phyloP scores from a whole-genome alignment of 1,140 invertebrate species.

The Lamellibrachia luymesi region DNA sequence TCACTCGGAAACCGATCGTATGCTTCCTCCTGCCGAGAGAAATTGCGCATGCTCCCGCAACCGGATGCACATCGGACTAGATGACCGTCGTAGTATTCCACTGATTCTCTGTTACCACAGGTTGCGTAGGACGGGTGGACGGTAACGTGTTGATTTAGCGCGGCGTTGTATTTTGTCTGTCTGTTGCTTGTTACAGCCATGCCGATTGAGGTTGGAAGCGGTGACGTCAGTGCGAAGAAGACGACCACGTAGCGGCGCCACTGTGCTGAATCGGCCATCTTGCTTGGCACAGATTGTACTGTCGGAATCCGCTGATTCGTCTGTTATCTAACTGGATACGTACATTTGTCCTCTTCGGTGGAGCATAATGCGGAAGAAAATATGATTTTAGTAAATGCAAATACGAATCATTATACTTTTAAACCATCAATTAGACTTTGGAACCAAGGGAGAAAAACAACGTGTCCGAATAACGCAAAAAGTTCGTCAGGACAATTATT shows the following conservation, averaged over 20 bases:
- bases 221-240: background rate
- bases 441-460: too few species aligned
- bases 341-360: background rate
- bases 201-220: background rate
- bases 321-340: background rate
- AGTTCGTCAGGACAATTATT: too few species aligned
- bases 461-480: too few species aligned
- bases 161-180: background rate
- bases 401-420: too few species aligned
- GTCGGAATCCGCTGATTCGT: background rate
- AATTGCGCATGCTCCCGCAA: background rate
- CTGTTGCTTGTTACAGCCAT: background rate
- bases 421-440: too few species aligned
- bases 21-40: background rate
- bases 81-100: background rate
- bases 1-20: background rate
- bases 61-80: background rate
- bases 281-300: background rate
- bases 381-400: too few species aligned
- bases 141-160: background rate
- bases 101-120: background rate
- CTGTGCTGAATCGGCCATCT: too few species aligned
- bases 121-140: background rate
- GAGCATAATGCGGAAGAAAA: background rate
- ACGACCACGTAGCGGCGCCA: background rate